A percentile compares a stretch with the other conserved stretches of the same genome.
Conservation (phyloP, 2,888 invertebrate species). For the Crepidodera aurea region DNA sequence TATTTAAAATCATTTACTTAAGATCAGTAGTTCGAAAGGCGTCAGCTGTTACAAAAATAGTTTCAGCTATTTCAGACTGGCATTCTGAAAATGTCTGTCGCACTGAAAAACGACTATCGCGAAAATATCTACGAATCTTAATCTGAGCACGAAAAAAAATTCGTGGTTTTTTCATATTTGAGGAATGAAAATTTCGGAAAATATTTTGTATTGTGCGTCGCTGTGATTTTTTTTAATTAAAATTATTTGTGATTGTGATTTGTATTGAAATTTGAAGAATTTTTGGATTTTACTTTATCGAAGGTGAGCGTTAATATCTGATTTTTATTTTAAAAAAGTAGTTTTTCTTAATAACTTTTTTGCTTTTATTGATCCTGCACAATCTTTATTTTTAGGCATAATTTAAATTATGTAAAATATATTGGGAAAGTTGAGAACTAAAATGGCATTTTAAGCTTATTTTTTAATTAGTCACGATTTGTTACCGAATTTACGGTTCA, state of each 20-base stretch:
- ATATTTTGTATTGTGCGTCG: not conserved
- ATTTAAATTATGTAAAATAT: no score
- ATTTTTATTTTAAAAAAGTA: no score
- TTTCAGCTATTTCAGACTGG: slow-evolving; percentile 50
- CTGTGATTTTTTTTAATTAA: not conserved
- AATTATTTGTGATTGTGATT: not conserved
- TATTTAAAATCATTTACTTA: slow-evolving; percentile 41
- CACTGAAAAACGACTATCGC: slow-evolving; percentile 43
- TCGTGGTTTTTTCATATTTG: not conserved
- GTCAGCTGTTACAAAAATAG: slow-evolving; percentile 46
- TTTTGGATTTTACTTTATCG: not conserved
- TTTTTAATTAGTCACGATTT: no score
- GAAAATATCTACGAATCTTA: slow-evolving; percentile 31
- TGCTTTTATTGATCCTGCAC: no score
- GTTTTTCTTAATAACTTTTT: no score
- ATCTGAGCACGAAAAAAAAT: not conserved
- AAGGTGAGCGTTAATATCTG: not conserved
- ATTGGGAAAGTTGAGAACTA: no score
- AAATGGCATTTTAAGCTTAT: no score
- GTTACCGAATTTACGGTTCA: no score
- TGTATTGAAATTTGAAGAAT: not conserved
- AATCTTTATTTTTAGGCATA: no score
- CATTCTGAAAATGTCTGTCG: slow-evolving; percentile 48
- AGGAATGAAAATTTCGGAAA: not conserved
- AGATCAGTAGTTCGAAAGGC: slow-evolving; percentile 34